Conservation (phyloP, 2,113 vertebrate species). For the Chloroceryle aenea region DNA sequence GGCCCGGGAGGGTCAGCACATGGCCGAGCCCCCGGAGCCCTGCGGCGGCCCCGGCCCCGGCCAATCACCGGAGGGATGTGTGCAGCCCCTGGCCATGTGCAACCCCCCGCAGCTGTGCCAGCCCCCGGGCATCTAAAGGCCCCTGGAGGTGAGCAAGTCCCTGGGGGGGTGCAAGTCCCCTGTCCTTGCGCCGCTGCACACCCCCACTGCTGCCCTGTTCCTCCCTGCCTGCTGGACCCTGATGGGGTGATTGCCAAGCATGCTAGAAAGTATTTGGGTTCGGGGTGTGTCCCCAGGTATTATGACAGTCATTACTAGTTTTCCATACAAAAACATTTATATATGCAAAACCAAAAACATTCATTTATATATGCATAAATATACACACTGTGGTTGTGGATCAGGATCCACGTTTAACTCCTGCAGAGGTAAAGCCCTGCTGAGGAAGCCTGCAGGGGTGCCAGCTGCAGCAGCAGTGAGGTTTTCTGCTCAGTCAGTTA, state of each 20-base stretch:
- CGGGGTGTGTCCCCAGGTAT: not conserved
- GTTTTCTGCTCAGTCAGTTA: not conserved
- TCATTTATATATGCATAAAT: rapidly evolving
- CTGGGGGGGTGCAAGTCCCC: too few relatives aligned
- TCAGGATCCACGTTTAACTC: not conserved
- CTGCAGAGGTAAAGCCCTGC: not conserved
- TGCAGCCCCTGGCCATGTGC: too few relatives aligned
- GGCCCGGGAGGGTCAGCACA: not conserved
- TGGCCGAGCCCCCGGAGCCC: not conserved
- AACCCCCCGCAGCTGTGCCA: too few relatives aligned
- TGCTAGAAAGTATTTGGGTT: not conserved
- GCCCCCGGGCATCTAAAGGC: not conserved
- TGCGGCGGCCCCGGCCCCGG: not conserved
- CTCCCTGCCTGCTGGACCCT: not conserved
- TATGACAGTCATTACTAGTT: not conserved
- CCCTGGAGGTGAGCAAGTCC: not conserved
- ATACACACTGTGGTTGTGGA: not conserved
- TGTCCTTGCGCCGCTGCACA: not conserved
- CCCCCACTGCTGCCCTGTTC: not conserved
- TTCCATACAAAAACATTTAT: not conserved
- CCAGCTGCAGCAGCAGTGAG: not conserved
- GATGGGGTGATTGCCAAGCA: not conserved
- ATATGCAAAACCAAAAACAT: too few relatives aligned
- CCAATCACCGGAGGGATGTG: too few relatives aligned
- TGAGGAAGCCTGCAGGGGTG: not conserved